Evolutionary conservation across 2,888 invertebrate genomes (phyloP), one percentile per base, ranked within the genome.

Genomic region (Drosophila nr. fundita): DNA sequence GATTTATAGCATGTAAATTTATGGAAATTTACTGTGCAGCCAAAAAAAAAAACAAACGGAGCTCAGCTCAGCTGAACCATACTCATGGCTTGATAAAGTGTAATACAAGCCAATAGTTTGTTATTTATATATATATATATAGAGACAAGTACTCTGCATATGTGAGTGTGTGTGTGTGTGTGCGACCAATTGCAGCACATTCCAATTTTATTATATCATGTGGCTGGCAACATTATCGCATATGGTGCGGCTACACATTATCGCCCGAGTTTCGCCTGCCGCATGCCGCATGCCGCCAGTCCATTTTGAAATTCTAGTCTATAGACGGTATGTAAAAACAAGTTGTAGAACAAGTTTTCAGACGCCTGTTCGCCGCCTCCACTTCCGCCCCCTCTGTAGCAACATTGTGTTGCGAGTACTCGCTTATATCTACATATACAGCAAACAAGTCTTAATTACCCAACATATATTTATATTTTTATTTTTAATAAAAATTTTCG

Each of bases 321-420:
- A 58, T 63, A 48, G 64, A 55, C 71, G 74, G 72, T 84, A 79
- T 85, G 82, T 82, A 83, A 89, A 87, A 87, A 90, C 90, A 91
- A 89, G 84, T 83, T 91, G 90, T 90, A 82, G 83, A 91, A 91
- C 91, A 91, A 90, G 90, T 91, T 91, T 88, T 74, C 74, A 83
- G 82, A 90, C 84, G 87, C 89, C 91, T 90, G 87, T 76, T 57
- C 67, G 70, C 62, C 62, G 65, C 55, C 49, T 21, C 42, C 61
- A 59, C 21, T 21, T 21, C 32, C 30, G 6, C 30, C 58, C 64
- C 64, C 15, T 4, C 1, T 4, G 27, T 32, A 4, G 40, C 59
- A 48, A 83, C 83, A 86, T 75, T 76, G 84, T 78, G 64, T 45
- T 29, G 54, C 61, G 61, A 68, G 57, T 70, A 70, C 76, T 64